Evolutionary conservation across 2,888 invertebrate species (phyloP), one percentile per base, ranked within the genome.

Genomic region (Phalera bucephala): DNA sequence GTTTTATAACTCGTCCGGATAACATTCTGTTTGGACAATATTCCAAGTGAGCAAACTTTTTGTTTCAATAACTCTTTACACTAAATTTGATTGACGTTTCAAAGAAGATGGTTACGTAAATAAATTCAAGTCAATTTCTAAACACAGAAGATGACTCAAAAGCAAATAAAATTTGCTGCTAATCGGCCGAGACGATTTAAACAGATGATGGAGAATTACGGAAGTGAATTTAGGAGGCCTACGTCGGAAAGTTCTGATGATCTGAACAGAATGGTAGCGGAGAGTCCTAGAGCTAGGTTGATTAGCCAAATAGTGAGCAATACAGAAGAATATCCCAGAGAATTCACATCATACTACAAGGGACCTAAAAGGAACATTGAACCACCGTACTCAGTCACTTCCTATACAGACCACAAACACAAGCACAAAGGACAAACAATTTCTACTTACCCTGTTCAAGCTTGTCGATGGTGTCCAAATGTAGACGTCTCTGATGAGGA

Each of bases 1-100:
- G 85, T 80, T 81, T 68, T 26, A 42, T 31, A 44, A 63, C 51
- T 58, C 53, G 55, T 56, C 40, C 55, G 54, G 46, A 53, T 50
- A 47, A 48, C 49, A 52, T 48, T 48, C 40, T 65, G 71, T 64
- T 70, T 67, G 60, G 59, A 70, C 61, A 55, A 52, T 58, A 43
- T 52, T 42, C n/a, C 31, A 52, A 60, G 50, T 52, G 55, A 52
- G 33, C 49, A 52, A 52, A 62, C 69, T 62, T 55, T 64, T 56
- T 55, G 35, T 36, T 27, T 19, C 13, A 31, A 6, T 17, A 34
- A 41, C 56, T 53, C 31, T 45, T 47, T 28, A 28, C n/a, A n/a
- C n/a, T n/a, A 8, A 29, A 19, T 33, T 45, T 29, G 26, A 30
- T n/a, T 53, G 52, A 52, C 55, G 49, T 25, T 36, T 38, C 31